phyloP scores from a whole-genome alignment of 2,888 invertebrate genomes.

The Rotaria magnacalcarata region DNA sequence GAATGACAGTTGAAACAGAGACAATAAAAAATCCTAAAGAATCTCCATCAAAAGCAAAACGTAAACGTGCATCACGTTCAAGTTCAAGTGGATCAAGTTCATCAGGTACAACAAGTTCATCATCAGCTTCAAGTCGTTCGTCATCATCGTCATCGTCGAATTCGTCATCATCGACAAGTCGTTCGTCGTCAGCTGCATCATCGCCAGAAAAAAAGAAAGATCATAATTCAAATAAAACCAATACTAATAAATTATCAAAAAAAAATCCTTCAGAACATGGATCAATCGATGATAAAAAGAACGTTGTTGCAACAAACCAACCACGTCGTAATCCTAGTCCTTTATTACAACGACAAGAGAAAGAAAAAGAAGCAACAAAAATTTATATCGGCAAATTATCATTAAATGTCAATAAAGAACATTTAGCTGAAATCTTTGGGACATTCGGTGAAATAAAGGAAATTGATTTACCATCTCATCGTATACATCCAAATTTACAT shows the following conservation, averaged over 20 bases:
- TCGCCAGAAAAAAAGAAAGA: not conserved
- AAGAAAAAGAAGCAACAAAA: constrained; percentile 66
- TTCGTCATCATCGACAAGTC: not conserved
- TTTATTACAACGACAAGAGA: constrained; percentile 33
- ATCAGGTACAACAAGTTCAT: not conserved
- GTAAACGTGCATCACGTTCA: constrained; percentile 19
- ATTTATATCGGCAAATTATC: constrained; percentile 89
- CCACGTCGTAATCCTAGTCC: not conserved
- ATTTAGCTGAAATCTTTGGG: constrained; percentile 58
- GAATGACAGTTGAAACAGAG: constrained; percentile 32
- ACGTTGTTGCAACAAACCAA: not conserved
- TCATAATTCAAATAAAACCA: not conserved
- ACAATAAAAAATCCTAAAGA: not conserved
- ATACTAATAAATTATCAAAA: not conserved
- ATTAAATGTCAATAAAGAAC: constrained; percentile 75
- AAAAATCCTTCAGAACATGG: not conserved
- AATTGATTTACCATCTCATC: constrained; percentile 82
- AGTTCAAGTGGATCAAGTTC: constrained; percentile 20
- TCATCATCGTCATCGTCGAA: not conserved
- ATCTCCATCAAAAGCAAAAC: constrained; percentile 18
- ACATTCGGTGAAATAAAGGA: constrained; percentile 69
- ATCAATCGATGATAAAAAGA: not conserved
- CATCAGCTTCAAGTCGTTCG: constrained; percentile 16
- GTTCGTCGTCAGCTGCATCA: not conserved
- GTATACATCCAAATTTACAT: constrained; percentile 75